Conservation (phyloP, 2,113 vertebrate species). For the Tringa solitaria region DNA sequence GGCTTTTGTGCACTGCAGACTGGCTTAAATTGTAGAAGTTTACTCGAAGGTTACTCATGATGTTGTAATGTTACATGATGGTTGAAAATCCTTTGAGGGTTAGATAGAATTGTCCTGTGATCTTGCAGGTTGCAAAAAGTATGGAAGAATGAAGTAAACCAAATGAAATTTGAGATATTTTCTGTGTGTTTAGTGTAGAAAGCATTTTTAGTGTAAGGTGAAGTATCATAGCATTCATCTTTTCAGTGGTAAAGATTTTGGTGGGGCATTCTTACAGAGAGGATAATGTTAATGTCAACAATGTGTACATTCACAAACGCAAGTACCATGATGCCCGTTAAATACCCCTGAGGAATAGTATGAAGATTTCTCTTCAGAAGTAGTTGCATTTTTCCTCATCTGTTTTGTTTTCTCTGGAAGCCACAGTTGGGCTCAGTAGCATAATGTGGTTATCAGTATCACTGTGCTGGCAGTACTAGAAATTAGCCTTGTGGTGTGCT, state of each 20-base stretch:
- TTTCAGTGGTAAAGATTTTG: neutral
- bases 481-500: constrained; percentile 48
- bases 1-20: neutral
- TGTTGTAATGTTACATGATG: neutral
- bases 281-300: neutral
- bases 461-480: constrained; percentile 4
- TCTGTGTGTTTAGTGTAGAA: neutral
- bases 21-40: neutral
- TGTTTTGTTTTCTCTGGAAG: constrained; percentile 42
- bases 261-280: neutral
- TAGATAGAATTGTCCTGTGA: constrained; percentile 12
- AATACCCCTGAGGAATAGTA: neutral
- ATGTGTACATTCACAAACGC: neutral
- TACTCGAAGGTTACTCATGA: constrained; percentile 4
- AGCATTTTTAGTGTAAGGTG: neutral
- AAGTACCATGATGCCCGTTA: neutral
- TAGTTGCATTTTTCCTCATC: neutral
- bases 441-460: constrained; percentile 46
- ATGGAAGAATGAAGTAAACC: neutral
- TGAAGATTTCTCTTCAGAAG: neutral
- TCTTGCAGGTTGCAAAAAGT: neutral
- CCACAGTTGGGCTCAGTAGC: neutral
- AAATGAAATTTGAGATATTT: neutral
- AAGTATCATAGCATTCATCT: neutral
- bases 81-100: constrained; percentile 11